A percentile compares a stretch with the other conserved stretches of the same genome.
These are phyloP conservation scores for Ardeotis arabs DNA, from an alignment of 2,113 vertebrate genomes.

Conservation along the genomic window DNA sequence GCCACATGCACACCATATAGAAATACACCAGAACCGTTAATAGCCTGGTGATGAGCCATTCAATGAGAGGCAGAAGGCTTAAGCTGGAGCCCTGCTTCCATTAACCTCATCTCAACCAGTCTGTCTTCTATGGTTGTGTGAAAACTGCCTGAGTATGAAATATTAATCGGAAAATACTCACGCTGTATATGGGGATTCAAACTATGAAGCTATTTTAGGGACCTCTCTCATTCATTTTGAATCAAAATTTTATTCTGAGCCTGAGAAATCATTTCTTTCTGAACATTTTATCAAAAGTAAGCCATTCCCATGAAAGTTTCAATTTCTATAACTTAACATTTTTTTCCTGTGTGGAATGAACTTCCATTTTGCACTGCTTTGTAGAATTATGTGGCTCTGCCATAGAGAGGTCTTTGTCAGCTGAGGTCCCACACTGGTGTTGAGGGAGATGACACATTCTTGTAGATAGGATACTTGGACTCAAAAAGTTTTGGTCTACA, in stretches of 20 bases:
- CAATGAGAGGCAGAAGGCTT: background rate
- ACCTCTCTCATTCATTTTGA: background rate
- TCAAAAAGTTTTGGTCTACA: background rate
- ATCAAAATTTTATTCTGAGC: background rate
- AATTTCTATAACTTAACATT: background rate
- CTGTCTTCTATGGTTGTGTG: background rate
- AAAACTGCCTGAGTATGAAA: background rate
- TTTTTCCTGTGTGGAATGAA: background rate
- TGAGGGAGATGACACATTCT: background rate
- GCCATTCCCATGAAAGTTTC: background rate
- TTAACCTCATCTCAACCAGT: background rate
- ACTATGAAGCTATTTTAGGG: background rate
- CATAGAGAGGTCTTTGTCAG: background rate
- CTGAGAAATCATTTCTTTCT: background rate
- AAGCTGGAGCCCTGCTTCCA: background rate
- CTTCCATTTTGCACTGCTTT: background rate
- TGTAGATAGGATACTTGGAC: background rate
- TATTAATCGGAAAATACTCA: background rate
- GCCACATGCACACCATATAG: background rate
- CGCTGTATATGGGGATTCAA: background rate
- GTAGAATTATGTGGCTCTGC: background rate
- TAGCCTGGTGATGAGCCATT: background rate
- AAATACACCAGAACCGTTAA: background rate
- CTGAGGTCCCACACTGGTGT: background rate
- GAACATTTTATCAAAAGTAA: background rate